phyloP scores from a whole-genome alignment of 2,888 invertebrate genomes.

The Drosophila parthenogenetica region DNA sequence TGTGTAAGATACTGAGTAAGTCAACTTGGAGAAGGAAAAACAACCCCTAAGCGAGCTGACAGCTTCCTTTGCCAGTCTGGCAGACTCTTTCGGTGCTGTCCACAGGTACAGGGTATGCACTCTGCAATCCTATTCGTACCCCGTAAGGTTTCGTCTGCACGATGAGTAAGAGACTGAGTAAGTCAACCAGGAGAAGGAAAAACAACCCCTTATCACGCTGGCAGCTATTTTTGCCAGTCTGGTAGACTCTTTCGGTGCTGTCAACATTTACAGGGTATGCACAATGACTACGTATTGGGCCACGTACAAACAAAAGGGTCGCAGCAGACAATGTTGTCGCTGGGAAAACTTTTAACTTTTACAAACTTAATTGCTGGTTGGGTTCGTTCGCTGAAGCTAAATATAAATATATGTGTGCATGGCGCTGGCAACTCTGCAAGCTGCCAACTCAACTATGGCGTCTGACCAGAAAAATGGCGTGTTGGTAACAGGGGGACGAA shows the following conservation, averaged over 20 bases:
- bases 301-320: conserved; percentile 75
- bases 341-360: conserved; percentile 74
- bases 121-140: conserved; percentile 16
- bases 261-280: conserved; percentile 25
- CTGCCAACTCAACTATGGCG: conserved; percentile 29
- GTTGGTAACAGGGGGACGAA: not conserved
- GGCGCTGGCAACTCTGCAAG: conserved; percentile 9
- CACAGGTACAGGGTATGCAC: no score
- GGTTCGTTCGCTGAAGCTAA: conserved; percentile 37
- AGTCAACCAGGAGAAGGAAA: no score
- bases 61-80: no score
- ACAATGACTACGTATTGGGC: conserved; percentile 47
- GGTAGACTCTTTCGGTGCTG: no score
- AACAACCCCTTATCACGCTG: no score
- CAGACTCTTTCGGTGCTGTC: no score
- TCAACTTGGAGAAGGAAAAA: no score
- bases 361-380: conserved; percentile 75
- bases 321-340: conserved; percentile 74
- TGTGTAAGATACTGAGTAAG: no score
- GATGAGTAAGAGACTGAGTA: no score
- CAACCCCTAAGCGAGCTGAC: no score
- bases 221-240: no score
- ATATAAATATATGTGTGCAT: conserved; percentile 30
- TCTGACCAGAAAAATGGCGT: conserved; percentile 43
- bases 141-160: no score